Conservation (phyloP, 2,113 vertebrate species). For the Mesitornis unicolor region DNA sequence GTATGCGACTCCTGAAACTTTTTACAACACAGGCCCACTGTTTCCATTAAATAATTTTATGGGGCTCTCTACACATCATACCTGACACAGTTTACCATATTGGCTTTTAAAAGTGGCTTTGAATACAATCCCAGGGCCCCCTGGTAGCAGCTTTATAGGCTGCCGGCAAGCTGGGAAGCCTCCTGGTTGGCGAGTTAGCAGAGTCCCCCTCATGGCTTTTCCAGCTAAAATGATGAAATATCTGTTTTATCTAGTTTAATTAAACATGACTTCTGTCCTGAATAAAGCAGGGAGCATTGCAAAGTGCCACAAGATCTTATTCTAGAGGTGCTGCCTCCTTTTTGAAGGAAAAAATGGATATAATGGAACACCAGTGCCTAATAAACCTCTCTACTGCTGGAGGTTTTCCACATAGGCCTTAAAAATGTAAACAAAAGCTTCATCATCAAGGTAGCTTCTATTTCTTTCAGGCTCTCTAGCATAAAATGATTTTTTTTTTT, state of each 20-base stretch:
- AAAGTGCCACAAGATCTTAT: not conserved
- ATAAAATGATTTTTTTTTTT: not conserved
- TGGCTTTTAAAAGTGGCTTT: slow-evolving; percentile 52
- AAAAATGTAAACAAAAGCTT: not conserved
- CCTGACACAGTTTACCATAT: slow-evolving; percentile 33
- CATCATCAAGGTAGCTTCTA: not conserved
- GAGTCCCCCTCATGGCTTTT: accelerated
- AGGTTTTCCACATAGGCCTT: not conserved
- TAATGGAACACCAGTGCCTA: not conserved
- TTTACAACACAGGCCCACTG: not conserved
- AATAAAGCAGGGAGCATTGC: not conserved
- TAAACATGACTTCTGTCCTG: not conserved
- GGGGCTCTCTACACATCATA: slow-evolving; percentile 42
- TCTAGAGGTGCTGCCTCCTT: not conserved
- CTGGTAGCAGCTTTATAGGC: slow-evolving; percentile 64
- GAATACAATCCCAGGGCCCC: slow-evolving; percentile 65
- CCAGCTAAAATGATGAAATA: not conserved
- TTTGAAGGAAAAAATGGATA: not conserved
- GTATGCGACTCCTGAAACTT: not conserved
- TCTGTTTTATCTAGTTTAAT: not conserved
- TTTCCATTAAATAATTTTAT: slow-evolving; percentile 73
- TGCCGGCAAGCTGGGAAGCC: not conserved
- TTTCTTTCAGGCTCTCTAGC: not conserved
- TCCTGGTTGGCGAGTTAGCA: not conserved
- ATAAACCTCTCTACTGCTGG: too few species aligned